Conservation (phyloP, 30 jellyfish, hydroid and myxozoan genomes). For the Pseudorhiza aurosa region DNA sequence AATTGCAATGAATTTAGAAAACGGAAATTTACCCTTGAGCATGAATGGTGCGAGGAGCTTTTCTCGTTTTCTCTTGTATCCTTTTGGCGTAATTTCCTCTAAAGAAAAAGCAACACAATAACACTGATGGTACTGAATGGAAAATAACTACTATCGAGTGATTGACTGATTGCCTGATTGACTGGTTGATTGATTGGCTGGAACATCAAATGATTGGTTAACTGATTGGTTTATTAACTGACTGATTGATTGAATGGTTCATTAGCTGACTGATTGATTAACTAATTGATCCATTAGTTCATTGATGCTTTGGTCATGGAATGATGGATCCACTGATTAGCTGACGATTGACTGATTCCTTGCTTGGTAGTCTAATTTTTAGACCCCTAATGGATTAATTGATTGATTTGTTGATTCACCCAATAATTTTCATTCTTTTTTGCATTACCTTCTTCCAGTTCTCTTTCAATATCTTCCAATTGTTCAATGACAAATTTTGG, state of each 20-base stretch:
- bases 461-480: constrained; percentile 54
- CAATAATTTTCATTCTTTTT: too few species aligned
- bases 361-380: too few species aligned
- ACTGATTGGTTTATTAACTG: neutral
- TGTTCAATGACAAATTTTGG: constrained; percentile 62
- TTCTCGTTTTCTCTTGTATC: constrained; percentile 68
- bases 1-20: too few species aligned
- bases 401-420: too few species aligned
- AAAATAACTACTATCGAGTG: too few species aligned
- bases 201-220: neutral
- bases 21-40: constrained; percentile 84
- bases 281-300: neutral
- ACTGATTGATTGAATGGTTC: neutral
- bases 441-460: constrained; percentile 62
- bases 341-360: too few species aligned
- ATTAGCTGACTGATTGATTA: too few species aligned
- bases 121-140: too few species aligned
- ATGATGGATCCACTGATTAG: too few species aligned
- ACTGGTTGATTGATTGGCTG: neutral
- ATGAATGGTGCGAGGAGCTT: constrained; percentile 73
- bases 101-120: neutral
- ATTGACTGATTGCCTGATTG: neutral
- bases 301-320: too few species aligned
- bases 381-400: too few species aligned
- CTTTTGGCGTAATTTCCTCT: constrained; percentile 85